Conservation (phyloP, 1,140 invertebrate species). For the Steinernema feltiae region DNA sequence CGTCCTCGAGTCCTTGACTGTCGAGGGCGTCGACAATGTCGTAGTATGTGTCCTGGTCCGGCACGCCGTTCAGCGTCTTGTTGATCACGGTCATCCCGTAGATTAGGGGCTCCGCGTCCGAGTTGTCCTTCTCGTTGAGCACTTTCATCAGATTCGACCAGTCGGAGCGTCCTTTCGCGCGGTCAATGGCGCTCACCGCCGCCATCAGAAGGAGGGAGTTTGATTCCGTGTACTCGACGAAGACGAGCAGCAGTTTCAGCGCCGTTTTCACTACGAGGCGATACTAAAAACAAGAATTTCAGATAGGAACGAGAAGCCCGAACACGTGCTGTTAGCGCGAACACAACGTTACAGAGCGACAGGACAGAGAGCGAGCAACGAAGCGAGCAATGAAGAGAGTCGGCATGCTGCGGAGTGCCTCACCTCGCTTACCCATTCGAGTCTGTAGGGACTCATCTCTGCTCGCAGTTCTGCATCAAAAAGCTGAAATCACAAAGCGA, state of each 20-base stretch:
- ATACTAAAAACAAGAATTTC: conserved; percentile 64
- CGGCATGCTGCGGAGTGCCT: neutral
- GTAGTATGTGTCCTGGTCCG: conserved; percentile 94
- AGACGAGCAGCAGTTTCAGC: conserved; percentile 88
- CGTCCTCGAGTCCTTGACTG: conserved; percentile 82
- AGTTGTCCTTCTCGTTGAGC: conserved; percentile 84
- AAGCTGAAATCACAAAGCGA: conserved; percentile 46
- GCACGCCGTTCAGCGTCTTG: conserved; percentile 87
- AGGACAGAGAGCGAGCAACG: neutral
- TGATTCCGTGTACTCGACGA: conserved; percentile 93
- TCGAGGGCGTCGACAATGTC: conserved; percentile 92
- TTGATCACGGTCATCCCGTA: conserved; percentile 94
- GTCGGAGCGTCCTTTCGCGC: conserved; percentile 65
- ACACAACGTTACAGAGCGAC: neutral
- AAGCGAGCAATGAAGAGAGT: conserved; percentile 9
- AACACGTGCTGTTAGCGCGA: neutral
- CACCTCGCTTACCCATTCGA: conserved; percentile 49
- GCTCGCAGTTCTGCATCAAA: conserved; percentile 37
- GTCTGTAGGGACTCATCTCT: conserved; percentile 51
- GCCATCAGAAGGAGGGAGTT: conserved; percentile 82
- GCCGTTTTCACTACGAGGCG: conserved; percentile 96
- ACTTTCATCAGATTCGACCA: conserved; percentile 84
- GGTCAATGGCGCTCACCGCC: conserved; percentile 80
- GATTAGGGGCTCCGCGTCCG: conserved; percentile 87
- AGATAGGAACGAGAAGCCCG: too few relatives aligned